Evolutionary conservation across 1,140 invertebrate species (phyloP).

Genomic region (Drosophila guanche): DNA sequence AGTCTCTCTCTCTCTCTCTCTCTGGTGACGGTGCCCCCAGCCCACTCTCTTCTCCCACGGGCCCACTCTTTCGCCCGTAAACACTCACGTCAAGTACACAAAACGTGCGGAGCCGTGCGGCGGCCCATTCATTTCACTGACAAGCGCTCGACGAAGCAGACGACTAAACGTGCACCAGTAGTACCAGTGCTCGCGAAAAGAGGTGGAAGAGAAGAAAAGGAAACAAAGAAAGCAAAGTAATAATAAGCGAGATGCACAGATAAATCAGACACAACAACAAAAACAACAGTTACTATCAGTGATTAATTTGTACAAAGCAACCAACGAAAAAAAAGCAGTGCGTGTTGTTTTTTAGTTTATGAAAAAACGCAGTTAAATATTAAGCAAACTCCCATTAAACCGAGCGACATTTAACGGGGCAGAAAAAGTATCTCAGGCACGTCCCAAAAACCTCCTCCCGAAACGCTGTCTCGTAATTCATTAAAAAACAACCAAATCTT

Average conservation of each 20-base stretch:
- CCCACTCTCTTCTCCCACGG: no score
- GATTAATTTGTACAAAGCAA: constrained; percentile 60
- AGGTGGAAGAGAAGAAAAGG: constrained; percentile 15
- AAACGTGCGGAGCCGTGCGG: constrained; percentile 56
- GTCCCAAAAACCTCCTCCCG: background rate
- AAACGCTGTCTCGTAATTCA: background rate
- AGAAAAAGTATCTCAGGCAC: constrained; percentile 17
- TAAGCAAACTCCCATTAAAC: constrained; percentile 1
- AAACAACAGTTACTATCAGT: constrained; percentile 62
- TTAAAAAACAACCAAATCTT: background rate
- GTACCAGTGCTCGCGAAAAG: constrained; percentile 2
- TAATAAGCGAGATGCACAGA: constrained; percentile 61
- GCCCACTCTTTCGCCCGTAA: background rate
- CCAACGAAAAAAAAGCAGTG: constrained; percentile 30
- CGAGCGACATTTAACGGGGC: constrained; percentile 9
- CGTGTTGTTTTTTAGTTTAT: constrained; percentile 21
- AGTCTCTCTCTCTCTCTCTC: constrained; percentile 13
- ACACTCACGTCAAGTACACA: constrained; percentile 49
- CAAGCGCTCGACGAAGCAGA: constrained; percentile 63
- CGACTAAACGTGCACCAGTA: constrained; percentile 21
- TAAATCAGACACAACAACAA: constrained; percentile 46
- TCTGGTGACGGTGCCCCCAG: background rate
- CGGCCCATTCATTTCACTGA: constrained; percentile 66
- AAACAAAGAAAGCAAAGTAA: constrained; percentile 39
- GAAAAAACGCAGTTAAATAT: constrained; percentile 23